Evolutionary conservation across 1,140 invertebrate species (phyloP), one percentile per base, ranked within the genome.

Genomic region (Drosophila bocki): DNA sequence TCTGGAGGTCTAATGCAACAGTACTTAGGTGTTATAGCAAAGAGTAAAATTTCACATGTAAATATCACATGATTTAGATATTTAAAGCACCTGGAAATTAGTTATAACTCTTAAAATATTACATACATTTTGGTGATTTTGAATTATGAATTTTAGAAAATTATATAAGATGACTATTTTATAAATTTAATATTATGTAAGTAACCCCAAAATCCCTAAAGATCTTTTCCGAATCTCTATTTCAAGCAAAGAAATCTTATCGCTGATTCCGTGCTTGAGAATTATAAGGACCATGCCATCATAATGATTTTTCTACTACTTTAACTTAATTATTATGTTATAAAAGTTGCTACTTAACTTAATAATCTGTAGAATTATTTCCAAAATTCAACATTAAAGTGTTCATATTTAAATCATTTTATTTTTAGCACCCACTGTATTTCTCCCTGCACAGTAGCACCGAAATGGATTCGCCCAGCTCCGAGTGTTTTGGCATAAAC

Each of bases 401-500:
- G 0, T 5, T 12, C n/a, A 6, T 17, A 17, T 17, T 17, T 1
- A 33, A 53, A n/a, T 12, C 15, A 0, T 3, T 2, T 11, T 17
- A 29, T 15, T 29, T 4, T 6, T 17, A 12, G 4, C 47, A 32
- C 22, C 29, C 70, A 74, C 54, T 58, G 69, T 71, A 5, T 15
- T n/a, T 8, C 12, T 8, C 7, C 9, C 7, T 5, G 32, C 11
- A 60, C 44, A 60, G 70, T 56, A 58, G 37, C 67, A 50, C 15
- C 70, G 33, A 74, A 74, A 53, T 59, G 70, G 8, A 35, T 48
- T 48, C 69, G n/a, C 53, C 53, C 51, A 35, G 35, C 32, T 29
- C 50, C 39, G 22, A 47, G 65, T 80, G 70, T 47, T 77, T 80
- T 78, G 78, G 77, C 74, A 80, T 75, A 88, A 84, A 51, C 54